A percentile compares a stretch with the other conserved stretches of the same genome.
Evolutionary conservation across 2,888 invertebrate genomes (phyloP).

Genomic region (Coleophora flavipennella): DNA sequence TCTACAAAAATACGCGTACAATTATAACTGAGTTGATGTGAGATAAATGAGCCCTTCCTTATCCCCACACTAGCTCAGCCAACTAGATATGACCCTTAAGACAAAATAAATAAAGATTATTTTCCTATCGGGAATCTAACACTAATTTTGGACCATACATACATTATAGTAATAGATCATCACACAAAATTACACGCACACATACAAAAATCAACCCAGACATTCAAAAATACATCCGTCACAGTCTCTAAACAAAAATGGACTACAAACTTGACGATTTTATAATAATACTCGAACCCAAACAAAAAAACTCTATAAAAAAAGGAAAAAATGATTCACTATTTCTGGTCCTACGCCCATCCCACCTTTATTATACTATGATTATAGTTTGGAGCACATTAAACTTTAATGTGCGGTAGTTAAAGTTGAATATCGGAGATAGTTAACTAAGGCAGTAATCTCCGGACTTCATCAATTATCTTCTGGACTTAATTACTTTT

Average conservation of each 20-base stretch:
- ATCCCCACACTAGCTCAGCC: too few species aligned
- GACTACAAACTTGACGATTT: conserved; percentile 56
- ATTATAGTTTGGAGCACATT: too few species aligned
- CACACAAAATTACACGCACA: conserved; percentile 9
- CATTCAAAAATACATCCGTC: conserved; percentile 57
- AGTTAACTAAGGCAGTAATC: conserved; percentile 55
- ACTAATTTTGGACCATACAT: too few species aligned
- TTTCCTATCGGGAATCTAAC: too few species aligned
- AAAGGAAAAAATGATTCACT: background rate
- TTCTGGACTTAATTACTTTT: conserved; percentile 71
- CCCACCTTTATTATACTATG: conserved; percentile 48
- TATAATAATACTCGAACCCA: conserved; percentile 62
- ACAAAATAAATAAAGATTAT: too few species aligned
- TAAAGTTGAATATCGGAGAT: conserved; percentile 1
- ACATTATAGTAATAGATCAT: conserved; percentile 13
- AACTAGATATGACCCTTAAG: too few species aligned
- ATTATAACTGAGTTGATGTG: conserved; percentile 5
- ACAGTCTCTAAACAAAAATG: conserved; percentile 47
- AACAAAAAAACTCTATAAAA: conserved; percentile 9
- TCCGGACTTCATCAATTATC: conserved; percentile 70
- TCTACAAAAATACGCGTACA: conserved; percentile 2
- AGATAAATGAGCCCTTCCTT: background rate
- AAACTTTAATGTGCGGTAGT: too few species aligned
- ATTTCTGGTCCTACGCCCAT: conserved; percentile 47
- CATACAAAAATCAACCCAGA: conserved; percentile 7